phyloP scores from a whole-genome alignment of 2,797 vertebrate genomes.

The Melanogrammus aeglefinus region DNA sequence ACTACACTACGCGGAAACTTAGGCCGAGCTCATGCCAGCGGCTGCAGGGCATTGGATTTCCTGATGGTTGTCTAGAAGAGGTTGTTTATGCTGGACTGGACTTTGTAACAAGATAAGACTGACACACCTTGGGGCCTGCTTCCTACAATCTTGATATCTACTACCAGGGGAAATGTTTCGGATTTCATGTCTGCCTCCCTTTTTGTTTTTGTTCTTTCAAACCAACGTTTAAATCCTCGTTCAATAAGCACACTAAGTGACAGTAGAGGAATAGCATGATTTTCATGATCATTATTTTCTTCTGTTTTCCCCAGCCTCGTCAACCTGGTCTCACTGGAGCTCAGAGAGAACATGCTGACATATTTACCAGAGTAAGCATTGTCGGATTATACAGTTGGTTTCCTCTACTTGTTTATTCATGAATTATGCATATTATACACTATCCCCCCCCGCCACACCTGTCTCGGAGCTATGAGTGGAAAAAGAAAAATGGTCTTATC shows the following conservation, averaged over 20 bases:
- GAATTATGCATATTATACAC: background rate
- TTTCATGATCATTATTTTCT: constrained; percentile 23
- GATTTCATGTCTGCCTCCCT: background rate
- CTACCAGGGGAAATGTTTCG: background rate
- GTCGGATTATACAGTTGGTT: background rate
- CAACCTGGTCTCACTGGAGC: constrained; percentile 94
- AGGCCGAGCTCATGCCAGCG: too few relatives aligned
- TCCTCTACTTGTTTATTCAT: background rate
- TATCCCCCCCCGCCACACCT: background rate
- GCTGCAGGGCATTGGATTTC: background rate
- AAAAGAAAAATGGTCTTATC: background rate
- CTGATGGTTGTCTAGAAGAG: background rate
- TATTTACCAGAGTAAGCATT: constrained; percentile 95
- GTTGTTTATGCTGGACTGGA: constrained; percentile 56
- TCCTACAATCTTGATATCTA: constrained; percentile 54
- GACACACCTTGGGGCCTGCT: constrained; percentile 52
- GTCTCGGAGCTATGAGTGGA: background rate
- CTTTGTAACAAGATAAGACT: constrained; percentile 60
- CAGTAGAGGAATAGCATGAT: background rate
- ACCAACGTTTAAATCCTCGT: background rate
- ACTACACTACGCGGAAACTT: too few relatives aligned
- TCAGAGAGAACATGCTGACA: constrained; percentile 94
- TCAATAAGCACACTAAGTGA: background rate
- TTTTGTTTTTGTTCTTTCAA: background rate
- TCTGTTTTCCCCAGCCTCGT: constrained; percentile 79